Evolutionary conservation across 2,797 vertebrate species (phyloP), one percentile per base, ranked within the genome.

Genomic region (Girardinus metallicus): DNA sequence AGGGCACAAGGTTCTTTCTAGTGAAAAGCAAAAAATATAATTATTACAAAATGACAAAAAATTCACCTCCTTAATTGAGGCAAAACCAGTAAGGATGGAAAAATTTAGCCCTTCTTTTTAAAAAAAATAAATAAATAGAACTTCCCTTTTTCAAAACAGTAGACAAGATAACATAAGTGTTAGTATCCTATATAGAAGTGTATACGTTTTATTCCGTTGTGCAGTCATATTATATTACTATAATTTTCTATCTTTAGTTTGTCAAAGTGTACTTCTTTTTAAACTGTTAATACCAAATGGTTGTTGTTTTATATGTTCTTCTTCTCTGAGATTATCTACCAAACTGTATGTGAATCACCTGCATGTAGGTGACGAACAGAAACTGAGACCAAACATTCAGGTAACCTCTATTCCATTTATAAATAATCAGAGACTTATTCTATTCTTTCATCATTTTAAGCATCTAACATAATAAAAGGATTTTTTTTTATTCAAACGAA

Each of bases 371-470:
- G 43, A 73, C 11, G 13, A 72, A 46, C n/a, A 31, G 29, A 72
- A 29, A 47, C 10, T n/a, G 12, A 46, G 12, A 57, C 39, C 80
- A 29, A 76, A 74, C 29, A 77, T 76, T 89, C 90, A 91, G 88
- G 85, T 91, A 82, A 80, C 15, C 64, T 18, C 47, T 87, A 80
- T 79, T 70, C 84, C 92, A 39, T 92, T 74, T 85, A 77, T 92
- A 94, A 93, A 95, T 93, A 64, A 49, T 57, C 31, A 82, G 86
- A 84, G 94, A 78, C 55, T 88, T 68, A 77, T 80, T 72, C 85
- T 53, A 73, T 73, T 81, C 62, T 51, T 51, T 21, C 26, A 11
- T 68, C 12, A 39, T 41, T 41, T 41, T 21, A 39, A 68, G 21
- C 21, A 41, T 26, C 36, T 41, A 41, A 68, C 21, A 36, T 64